These are phyloP conservation scores for Unio pictorum DNA, from an alignment of 2,888 invertebrate genomes.

Conservation along the genomic window DNA sequence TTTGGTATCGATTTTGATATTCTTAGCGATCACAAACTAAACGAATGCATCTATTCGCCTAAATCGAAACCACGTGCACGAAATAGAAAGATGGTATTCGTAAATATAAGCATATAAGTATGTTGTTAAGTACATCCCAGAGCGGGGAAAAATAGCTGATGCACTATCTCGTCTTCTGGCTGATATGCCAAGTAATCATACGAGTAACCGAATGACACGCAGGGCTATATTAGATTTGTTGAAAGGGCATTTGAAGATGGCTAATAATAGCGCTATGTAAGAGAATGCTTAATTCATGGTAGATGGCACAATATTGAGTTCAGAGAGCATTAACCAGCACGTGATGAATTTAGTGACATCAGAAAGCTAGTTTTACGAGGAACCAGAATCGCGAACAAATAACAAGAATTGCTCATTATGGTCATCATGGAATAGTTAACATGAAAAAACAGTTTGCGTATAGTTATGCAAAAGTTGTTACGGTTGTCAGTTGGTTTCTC, in stretches of 20 bases:
- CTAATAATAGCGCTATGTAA: conserved; percentile 4
- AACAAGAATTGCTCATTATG: conserved; percentile 9
- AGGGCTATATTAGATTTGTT: neutral
- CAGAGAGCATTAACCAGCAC: conserved; percentile 4
- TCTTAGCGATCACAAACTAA: neutral
- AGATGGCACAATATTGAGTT: conserved; percentile 2
- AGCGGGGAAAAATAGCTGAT: conserved; percentile 26
- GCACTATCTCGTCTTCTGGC: conserved; percentile 18
- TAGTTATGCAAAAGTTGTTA: conserved; percentile 9
- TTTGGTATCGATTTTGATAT: no score
- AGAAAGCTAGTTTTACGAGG: conserved; percentile 15
- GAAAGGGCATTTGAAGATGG: conserved; percentile 13
- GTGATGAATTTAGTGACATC: conserved; percentile 10
- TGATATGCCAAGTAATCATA: neutral
- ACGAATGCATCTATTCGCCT: conserved; percentile 40
- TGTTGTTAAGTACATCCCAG: conserved; percentile 19
- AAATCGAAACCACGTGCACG: conserved; percentile 46
- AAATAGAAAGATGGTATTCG: conserved; percentile 47
- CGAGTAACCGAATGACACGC: neutral
- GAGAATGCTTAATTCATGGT: conserved; percentile 1
- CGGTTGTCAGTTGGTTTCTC: conserved; percentile 14
- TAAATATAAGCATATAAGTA: conserved; percentile 35
- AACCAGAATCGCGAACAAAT: conserved; percentile 4
- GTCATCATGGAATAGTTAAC: conserved; percentile 16
- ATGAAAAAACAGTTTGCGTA: conserved; percentile 4